Percentiles rank a stretch among this genome's conserved stretches.
These are phyloP conservation scores for Sinotaia quadrata DNA, from an alignment of 2,888 invertebrate genomes.

Conservation along the genomic window DNA sequence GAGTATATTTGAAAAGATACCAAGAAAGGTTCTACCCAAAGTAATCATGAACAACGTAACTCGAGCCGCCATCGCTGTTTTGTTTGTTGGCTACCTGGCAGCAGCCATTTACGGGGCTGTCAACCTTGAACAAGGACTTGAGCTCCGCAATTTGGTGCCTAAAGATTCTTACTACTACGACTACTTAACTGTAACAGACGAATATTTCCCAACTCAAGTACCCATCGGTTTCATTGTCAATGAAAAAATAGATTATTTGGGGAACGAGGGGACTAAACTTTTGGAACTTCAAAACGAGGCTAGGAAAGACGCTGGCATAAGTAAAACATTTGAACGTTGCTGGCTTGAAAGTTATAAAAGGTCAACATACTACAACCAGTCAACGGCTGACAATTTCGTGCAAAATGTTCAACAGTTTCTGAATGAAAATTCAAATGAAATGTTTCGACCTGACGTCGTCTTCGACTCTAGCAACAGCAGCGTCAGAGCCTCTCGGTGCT, in stretches of 20 bases:
- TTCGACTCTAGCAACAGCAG: constrained; percentile 60
- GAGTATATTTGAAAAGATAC: constrained; percentile 50
- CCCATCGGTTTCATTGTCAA: constrained; percentile 44
- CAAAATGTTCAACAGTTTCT: constrained; percentile 26
- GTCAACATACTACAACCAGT: constrained; percentile 23
- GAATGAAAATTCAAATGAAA: constrained; percentile 20
- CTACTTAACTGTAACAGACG: constrained; percentile 35
- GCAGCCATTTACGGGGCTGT: constrained; percentile 53
- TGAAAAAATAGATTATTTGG: constrained; percentile 30
- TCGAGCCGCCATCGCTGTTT: constrained; percentile 41
- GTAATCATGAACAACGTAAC: constrained; percentile 12
- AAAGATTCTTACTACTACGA: constrained; percentile 52
- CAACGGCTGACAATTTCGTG: constrained; percentile 24
- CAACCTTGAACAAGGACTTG: constrained; percentile 51
- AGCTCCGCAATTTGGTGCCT: constrained; percentile 50
- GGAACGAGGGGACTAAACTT: background rate
- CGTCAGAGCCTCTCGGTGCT: constrained; percentile 80
- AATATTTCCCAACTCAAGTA: constrained; percentile 40
- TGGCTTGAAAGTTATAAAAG: constrained; percentile 33
- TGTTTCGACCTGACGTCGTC: constrained; percentile 38
- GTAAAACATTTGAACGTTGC: constrained; percentile 26
- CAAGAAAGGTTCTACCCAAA: constrained; percentile 44
- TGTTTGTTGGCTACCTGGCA: constrained; percentile 50
- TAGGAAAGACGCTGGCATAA: constrained; percentile 15
- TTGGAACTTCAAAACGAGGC: constrained; percentile 10